Conservation (phyloP, 1,140 invertebrate genomes). For the Heliconius himera region DNA sequence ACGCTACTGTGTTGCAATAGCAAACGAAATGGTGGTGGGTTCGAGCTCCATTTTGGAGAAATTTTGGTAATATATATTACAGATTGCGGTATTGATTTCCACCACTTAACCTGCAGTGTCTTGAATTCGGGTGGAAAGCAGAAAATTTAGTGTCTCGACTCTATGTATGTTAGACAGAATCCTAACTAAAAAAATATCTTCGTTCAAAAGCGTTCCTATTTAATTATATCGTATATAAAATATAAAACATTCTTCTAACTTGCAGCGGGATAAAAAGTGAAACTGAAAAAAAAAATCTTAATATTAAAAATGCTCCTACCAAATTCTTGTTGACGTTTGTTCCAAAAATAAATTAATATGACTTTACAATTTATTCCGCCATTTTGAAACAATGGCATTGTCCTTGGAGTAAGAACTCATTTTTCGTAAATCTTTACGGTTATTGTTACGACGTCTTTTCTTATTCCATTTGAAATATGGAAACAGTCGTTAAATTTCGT, state of each 20-base stretch:
- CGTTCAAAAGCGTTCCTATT: too few species aligned
- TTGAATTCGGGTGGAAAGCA: too few species aligned
- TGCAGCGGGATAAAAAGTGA: too few species aligned
- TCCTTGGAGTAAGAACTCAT: conserved; percentile 19
- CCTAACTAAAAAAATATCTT: too few species aligned
- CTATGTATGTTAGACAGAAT: too few species aligned
- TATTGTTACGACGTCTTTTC: conserved; percentile 6
- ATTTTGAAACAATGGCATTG: conserved; percentile 16
- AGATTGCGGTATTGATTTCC: too few species aligned
- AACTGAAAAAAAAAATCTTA: too few species aligned
- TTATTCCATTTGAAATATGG: conserved; percentile 10
- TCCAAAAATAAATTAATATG: conserved; percentile 4
- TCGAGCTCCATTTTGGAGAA: background rate
- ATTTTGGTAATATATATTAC: background rate
- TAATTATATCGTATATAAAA: too few species aligned
- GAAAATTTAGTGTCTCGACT: too few species aligned
- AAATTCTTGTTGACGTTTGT: background rate
- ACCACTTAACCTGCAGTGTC: too few species aligned
- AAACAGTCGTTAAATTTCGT: background rate
- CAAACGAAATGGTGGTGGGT: background rate
- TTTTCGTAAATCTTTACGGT: conserved; percentile 17
- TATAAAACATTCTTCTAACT: too few species aligned
- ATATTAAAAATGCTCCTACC: too few species aligned
- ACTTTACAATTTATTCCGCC: background rate
- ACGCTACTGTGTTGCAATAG: background rate